Conservation (phyloP, 2,797 vertebrate genomes). For the Cephalopachus bancanus region DNA sequence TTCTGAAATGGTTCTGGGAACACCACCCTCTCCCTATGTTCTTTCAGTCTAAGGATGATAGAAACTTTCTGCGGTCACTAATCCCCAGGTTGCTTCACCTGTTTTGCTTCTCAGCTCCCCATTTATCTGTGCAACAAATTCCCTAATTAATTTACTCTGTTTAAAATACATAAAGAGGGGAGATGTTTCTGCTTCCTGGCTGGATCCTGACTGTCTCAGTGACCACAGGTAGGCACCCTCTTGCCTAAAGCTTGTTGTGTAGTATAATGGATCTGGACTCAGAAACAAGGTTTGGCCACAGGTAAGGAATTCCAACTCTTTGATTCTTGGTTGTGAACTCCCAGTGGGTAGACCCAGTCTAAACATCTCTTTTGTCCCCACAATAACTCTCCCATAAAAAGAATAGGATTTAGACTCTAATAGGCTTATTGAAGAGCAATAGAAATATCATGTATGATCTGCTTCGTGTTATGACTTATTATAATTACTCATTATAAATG, state of each 20-base stretch:
- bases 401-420: slow-evolving; percentile 72
- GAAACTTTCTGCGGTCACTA: neutral
- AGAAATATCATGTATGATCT: slow-evolving; percentile 81
- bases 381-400: slow-evolving; percentile 58
- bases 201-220: neutral
- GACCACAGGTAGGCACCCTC: neutral
- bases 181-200: neutral
- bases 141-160: neutral
- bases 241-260: neutral
- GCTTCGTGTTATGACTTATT: slow-evolving; percentile 76
- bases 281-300: neutral
- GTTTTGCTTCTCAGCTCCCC: slow-evolving; percentile 50
- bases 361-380: slow-evolving; percentile 51
- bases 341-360: neutral
- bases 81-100: neutral
- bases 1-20: slow-evolving; percentile 6
- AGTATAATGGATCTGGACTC: neutral
- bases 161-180: neutral
- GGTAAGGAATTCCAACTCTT: slow-evolving; percentile 54
- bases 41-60: neutral
- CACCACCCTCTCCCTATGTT: neutral
- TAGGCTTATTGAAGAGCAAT: slow-evolving; percentile 71
- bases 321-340: slow-evolving; percentile 49
- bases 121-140: neutral
- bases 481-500: slow-evolving; percentile 83